phyloP scores from a whole-genome alignment of 1,140 invertebrate species.

The Nasonia longicornis region DNA sequence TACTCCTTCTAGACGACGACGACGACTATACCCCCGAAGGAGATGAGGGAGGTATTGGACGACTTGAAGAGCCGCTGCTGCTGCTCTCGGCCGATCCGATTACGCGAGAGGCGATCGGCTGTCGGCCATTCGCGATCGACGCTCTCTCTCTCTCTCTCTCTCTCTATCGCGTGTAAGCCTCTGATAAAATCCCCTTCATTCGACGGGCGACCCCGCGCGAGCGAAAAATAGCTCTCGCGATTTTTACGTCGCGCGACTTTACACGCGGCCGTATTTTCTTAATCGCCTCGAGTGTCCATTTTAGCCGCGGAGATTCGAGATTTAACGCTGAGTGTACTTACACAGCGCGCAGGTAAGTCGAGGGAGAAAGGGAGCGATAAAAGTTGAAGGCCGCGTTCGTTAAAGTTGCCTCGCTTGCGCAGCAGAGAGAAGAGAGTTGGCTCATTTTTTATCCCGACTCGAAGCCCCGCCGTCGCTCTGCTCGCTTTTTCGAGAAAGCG shows the following conservation, averaged over 20 bases:
- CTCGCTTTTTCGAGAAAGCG: too few relatives aligned
- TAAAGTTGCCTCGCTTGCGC: neutral
- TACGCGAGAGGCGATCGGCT: constrained; percentile 13
- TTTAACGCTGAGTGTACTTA: neutral
- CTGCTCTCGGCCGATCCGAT: constrained; percentile 17
- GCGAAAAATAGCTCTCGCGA: neutral
- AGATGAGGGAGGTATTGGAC: constrained; percentile 11
- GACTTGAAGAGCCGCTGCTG: neutral
- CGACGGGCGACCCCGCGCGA: neutral
- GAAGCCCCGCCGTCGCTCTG: too few relatives aligned
- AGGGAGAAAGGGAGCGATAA: neutral
- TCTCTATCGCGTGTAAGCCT: neutral
- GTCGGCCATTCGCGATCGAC: neutral
- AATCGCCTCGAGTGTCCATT: constrained; percentile 10
- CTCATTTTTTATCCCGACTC: neutral
- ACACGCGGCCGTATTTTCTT: neutral
- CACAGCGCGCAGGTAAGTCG: neutral
- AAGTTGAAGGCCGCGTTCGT: neutral
- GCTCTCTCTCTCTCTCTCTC: neutral
- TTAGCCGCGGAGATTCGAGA: neutral
- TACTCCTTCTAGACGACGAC: neutral
- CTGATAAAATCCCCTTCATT: neutral
- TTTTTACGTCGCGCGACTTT: neutral
- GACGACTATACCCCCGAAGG: neutral
- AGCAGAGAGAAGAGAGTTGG: too few relatives aligned